Base-by-base conservation (phyloP, 2,797 vertebrate genomes). In the Spea hammondii region DNA sequence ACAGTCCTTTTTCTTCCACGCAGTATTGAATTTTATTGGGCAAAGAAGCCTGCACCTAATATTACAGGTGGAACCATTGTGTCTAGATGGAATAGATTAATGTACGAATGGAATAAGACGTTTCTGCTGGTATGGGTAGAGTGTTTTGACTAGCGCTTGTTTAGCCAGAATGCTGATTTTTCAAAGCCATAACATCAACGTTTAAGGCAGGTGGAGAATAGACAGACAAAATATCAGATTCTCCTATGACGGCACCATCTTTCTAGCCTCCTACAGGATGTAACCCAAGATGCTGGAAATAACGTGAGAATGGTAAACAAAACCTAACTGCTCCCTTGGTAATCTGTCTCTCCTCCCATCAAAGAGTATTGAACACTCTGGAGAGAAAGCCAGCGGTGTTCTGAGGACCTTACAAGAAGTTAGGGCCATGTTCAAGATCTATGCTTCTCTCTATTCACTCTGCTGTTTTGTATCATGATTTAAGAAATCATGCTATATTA, bases 261-360 rank as follows among this genome's bases (percentile, higher is more conserved):
- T 84, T 83, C 71, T 80, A 46, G 80, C 85, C 86, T 85, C 83
- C 87, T 86, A 84, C 86, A 84, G 86, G 86, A 85, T 85, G 86
- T 83, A 83, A 86, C 72, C 83, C 79, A 65, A 79, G 84, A 84
- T 66, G 85, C 76, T 85, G 84, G 83, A 85, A 89, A 85, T 85
- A 82, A 86, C 84, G 84, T 86, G 86, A 84, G 84, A 84, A 85
- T 84, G 83, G 86, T 84, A 89, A 87, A 87, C 83, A 85, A 80
- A 85, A 84, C 74, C 78, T 87, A 85, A 82, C 65, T 77, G 55
- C 69, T 77, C 62, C 60, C 82, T 69, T 85, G 86, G 84, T 76
- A 70, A 84, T 86, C 80, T 45, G 4, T 72, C 4, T 57, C 75
- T 49, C 74, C 65, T 74, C 64, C 73, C 74, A 53, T 45, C 67